A percentile compares a stretch with the other conserved stretches of the same genome.
Evolutionary conservation across 2,113 vertebrate species (phyloP).

Genomic region (Hemichromis elongatus): DNA sequence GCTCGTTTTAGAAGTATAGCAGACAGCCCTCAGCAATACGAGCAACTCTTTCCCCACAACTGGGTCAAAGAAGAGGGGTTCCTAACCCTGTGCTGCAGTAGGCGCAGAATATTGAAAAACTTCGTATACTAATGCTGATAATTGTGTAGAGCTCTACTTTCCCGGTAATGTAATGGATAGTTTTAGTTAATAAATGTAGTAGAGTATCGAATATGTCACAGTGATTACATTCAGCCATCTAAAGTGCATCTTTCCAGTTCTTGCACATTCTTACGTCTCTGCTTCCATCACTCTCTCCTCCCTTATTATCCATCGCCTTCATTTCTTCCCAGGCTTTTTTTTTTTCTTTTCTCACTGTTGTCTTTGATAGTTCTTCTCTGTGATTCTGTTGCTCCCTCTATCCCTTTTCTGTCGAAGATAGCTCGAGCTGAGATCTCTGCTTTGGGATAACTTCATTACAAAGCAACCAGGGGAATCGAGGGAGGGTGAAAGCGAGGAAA

Average conservation of each 20-base stretch:
- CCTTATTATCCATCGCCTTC: background rate
- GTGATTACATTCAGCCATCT: background rate
- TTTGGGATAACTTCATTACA: constrained; percentile 57
- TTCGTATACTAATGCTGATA: background rate
- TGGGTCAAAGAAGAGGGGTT: background rate
- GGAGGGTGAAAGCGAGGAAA: constrained; percentile 33
- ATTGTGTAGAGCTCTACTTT: background rate
- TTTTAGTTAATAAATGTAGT: background rate
- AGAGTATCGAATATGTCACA: background rate
- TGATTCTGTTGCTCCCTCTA: constrained; percentile 28
- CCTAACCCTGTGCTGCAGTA: background rate
- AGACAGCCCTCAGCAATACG: background rate
- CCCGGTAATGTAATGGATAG: background rate
- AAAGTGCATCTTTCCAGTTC: background rate
- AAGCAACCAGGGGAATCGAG: constrained; percentile 41
- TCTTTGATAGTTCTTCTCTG: constrained; percentile 44
- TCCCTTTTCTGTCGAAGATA: constrained; percentile 32
- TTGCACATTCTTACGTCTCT: background rate
- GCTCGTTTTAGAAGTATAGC: background rate
- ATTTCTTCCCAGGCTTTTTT: constrained; percentile 12
- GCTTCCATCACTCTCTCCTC: background rate
- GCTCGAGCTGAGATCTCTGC: constrained; percentile 34
- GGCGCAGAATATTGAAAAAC: background rate
- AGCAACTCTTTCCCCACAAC: background rate
- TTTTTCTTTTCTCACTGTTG: background rate